These are phyloP conservation scores for Deroptyus accipitrinus DNA, from an alignment of 2,113 vertebrate genomes.

Conservation along the genomic window DNA sequence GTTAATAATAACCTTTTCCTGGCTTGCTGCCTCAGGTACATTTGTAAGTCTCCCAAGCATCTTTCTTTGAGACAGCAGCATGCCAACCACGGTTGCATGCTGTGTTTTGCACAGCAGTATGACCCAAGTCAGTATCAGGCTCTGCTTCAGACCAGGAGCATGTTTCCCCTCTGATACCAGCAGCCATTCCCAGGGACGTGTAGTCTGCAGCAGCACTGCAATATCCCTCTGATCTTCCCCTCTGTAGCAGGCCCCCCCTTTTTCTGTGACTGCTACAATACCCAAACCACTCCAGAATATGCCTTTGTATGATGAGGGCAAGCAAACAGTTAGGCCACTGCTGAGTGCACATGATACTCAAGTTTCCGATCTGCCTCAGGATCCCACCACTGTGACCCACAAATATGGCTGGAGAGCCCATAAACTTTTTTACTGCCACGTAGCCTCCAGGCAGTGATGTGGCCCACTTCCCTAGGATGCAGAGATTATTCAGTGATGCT, in stretches of 20 bases:
- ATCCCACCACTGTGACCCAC: background rate
- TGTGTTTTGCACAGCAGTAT: background rate
- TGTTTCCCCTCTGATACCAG: rapidly evolving
- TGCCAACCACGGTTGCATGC: rapidly evolving
- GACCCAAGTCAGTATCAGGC: rapidly evolving
- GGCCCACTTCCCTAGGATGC: background rate
- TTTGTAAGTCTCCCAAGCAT: background rate
- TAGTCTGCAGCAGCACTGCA: background rate
- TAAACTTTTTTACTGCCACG: background rate
- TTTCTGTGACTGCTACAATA: rapidly evolving
- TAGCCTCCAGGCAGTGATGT: background rate
- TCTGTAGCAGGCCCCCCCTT: rapidly evolving
- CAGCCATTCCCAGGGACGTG: rapidly evolving
- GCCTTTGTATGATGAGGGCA: background rate
- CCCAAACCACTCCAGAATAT: rapidly evolving
- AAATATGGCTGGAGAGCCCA: background rate
- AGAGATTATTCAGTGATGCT: background rate
- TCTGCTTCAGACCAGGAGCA: background rate
- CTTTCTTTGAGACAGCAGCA: background rate
- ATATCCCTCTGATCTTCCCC: background rate
- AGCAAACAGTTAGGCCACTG: background rate
- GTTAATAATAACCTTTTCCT: background rate
- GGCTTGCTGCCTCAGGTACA: background rate
- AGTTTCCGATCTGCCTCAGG: background rate
- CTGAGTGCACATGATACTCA: background rate